Evolutionary conservation across 2,888 invertebrate species (phyloP).

Genomic region (Drosophila aldrichi): DNA sequence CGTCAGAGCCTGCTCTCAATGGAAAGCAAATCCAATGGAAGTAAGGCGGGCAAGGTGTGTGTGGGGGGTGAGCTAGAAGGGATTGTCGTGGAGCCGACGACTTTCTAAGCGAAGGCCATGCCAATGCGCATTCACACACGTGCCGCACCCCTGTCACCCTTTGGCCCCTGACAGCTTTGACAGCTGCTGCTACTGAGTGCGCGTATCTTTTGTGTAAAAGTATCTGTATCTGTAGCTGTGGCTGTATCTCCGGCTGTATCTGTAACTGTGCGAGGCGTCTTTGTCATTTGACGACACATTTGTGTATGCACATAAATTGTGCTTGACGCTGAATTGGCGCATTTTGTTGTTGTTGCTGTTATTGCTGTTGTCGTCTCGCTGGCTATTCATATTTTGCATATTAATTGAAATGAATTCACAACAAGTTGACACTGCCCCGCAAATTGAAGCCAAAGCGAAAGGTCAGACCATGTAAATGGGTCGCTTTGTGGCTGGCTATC

Average conservation of each 20-base stretch:
- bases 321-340: conserved; percentile 56
- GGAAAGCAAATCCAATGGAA: conserved; percentile 10
- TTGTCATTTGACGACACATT: conserved; percentile 51
- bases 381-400: conserved; percentile 59
- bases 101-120: conserved; percentile 34
- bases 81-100: conserved; percentile 12
- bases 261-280: conserved; percentile 36
- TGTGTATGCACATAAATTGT: conserved; percentile 34
- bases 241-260: conserved; percentile 23
- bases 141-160: conserved; percentile 23
- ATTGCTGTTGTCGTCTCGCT: conserved; percentile 10
- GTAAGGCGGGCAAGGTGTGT: neutral
- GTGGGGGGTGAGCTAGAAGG: neutral
- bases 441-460: conserved; percentile 43
- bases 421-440: conserved; percentile 45
- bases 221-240: conserved; percentile 23
- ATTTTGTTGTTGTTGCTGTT: conserved; percentile 35
- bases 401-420: conserved; percentile 78
- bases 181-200: conserved; percentile 27
- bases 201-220: conserved; percentile 29
- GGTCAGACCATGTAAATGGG: conserved; percentile 72
- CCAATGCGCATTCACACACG: conserved; percentile 30
- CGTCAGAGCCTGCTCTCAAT: conserved; percentile 14
- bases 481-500: conserved; percentile 33
- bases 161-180: conserved; percentile 19